phyloP scores from a whole-genome alignment of 2,113 vertebrate species.

The Balaeniceps rex region DNA sequence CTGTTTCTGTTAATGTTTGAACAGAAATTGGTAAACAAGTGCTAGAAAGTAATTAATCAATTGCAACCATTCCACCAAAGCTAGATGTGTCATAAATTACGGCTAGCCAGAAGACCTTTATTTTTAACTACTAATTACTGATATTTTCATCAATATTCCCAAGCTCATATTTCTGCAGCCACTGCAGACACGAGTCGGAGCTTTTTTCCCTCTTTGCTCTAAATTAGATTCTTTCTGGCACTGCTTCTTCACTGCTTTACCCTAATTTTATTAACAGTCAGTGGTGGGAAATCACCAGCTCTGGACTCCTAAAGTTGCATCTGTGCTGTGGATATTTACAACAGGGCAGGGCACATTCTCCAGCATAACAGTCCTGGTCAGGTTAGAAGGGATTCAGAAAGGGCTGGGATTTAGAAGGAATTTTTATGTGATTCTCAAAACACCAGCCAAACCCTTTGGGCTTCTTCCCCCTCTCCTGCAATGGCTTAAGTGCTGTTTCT shows the following conservation, averaged over 20 bases:
- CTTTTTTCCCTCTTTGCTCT: neutral
- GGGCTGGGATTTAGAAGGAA: neutral
- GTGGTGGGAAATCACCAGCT: neutral
- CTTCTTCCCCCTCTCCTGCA: neutral
- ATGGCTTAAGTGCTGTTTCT: neutral
- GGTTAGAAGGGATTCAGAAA: neutral
- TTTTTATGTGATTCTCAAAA: neutral
- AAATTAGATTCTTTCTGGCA: neutral
- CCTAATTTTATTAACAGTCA: neutral
- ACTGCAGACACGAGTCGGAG: neutral
- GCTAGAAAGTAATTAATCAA: neutral
- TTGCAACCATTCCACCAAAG: neutral
- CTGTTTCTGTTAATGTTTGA: neutral
- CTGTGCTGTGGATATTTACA: neutral
- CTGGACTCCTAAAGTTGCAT: neutral
- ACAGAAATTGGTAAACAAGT: neutral
- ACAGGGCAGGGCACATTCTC: neutral
- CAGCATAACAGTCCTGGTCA: rapidly evolving
- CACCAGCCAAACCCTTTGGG: neutral
- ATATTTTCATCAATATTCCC: neutral
- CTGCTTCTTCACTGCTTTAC: neutral
- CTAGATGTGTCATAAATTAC: neutral
- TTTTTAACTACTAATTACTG: neutral
- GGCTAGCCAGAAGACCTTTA: neutral
- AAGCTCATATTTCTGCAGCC: neutral